phyloP scores from a whole-genome alignment of 2,888 invertebrate genomes.

The Brenthis daphne region DNA sequence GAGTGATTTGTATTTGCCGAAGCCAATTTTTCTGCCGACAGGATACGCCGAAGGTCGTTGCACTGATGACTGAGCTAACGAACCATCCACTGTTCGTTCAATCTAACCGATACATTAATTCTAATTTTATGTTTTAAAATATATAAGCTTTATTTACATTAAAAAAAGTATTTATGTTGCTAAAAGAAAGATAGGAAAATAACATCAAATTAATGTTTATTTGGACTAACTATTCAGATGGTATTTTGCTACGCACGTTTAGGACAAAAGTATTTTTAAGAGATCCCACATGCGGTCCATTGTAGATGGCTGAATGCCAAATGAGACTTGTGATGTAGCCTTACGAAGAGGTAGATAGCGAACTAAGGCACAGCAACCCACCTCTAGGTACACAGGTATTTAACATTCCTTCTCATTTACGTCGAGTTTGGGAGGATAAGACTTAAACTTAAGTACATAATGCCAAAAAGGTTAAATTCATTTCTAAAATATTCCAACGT shows the following conservation, averaged over 20 bases:
- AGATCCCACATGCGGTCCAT: constrained; percentile 65
- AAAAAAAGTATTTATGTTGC: neutral
- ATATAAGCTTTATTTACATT: constrained; percentile 3
- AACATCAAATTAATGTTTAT: neutral
- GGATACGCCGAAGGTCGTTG: constrained; percentile 61
- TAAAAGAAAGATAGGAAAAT: neutral
- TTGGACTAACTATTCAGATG: constrained; percentile 48
- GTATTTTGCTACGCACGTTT: constrained; percentile 55
- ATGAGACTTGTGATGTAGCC: constrained; percentile 74
- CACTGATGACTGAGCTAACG: constrained; percentile 65
- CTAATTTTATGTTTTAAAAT: constrained; percentile 54
- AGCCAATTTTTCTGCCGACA: constrained; percentile 66
- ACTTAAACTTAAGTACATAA: constrained; percentile 37
- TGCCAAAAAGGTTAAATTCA: constrained; percentile 37
- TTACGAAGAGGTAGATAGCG: constrained; percentile 64
- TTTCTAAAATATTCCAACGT: constrained; percentile 37
- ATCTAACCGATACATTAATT: constrained; percentile 67
- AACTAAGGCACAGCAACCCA: constrained; percentile 59
- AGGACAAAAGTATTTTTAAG: constrained; percentile 70
- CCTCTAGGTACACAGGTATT: constrained; percentile 51
- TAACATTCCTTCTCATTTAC: constrained; percentile 43
- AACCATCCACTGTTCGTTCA: constrained; percentile 63
- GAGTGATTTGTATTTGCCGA: constrained; percentile 72
- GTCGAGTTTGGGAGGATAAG: constrained; percentile 35
- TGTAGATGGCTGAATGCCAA: constrained; percentile 80